Base-by-base conservation (phyloP, 23 tunicate genomes). In the Halocynthia aurantium region DNA sequence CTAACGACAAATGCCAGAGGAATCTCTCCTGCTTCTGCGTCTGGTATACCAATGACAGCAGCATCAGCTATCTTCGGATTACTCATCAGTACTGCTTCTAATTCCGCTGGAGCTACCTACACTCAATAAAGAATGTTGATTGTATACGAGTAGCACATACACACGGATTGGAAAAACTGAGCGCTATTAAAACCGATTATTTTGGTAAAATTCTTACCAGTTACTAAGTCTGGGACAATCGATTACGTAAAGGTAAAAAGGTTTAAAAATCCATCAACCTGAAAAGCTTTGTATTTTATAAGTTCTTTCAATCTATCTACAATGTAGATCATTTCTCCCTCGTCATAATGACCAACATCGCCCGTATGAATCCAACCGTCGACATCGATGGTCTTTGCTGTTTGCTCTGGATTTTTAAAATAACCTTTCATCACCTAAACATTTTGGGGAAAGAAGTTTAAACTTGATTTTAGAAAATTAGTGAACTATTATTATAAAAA, bases 331-430 rank as follows among this genome's bases (percentile, higher is more conserved):
- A 51, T 55, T 20, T 85, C 92, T 61, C 67, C 12, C 75, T 86
- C 82, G 56, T 92, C 98, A 71, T 77, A 92, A 60, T 86, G 86
- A 8, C 98, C 98, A 22, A 92, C 82, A 78, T 92, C 98, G 0
- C 98, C 98, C 21, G 98, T 81, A 57, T 86, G 92, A 57, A 92
- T 63, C 98, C 98, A 92, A n/a, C 98, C 98, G n/a, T 86, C 80
- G 31, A 40, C 60, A 61, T 86, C 83, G 19, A 82, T 62, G n/a
- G 79, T 53, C 44, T 53, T 53, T 10, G 10, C 20, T 7, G 91
- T 82, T 20, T 91, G 80, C n/a, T 58, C 69, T 0, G 86, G 83
- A 55, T 71, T 72, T 13, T 82, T 76, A 61, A 83, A 86, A 69
- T 92, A 92, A 7, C 86, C 88, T 62, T 78, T 86, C 92, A 92